These are phyloP conservation scores for Buphagus erythrorhynchus DNA, from an alignment of 2,797 vertebrate species.

Conservation along the genomic window DNA sequence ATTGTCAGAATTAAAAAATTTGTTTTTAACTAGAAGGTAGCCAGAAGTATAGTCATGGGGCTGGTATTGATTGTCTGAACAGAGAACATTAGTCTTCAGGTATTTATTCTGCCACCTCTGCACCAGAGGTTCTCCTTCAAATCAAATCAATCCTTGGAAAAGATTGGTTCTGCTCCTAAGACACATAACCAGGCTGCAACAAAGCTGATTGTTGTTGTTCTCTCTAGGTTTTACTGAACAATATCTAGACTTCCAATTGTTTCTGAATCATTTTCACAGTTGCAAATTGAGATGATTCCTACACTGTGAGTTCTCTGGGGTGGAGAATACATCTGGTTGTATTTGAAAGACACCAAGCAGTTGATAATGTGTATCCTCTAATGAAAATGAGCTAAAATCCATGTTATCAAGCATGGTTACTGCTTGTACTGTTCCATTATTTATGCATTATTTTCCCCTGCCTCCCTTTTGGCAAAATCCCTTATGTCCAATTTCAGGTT, in stretches of 20 bases:
- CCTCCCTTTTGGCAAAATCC: constrained; percentile 1
- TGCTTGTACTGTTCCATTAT: background rate
- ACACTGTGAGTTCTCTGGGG: background rate
- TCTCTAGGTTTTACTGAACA: constrained; percentile 29
- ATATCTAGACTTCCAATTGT: background rate
- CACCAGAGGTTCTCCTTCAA: constrained; percentile 87
- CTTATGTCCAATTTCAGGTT: background rate
- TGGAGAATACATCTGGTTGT: background rate
- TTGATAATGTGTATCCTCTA: background rate
- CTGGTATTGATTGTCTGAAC: constrained; percentile 94
- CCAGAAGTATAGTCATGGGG: constrained; percentile 93
- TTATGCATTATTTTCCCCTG: background rate
- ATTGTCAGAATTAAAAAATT: constrained; percentile 99
- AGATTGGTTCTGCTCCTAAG: constrained; percentile 86
- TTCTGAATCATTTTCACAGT: background rate
- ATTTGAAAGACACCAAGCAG: background rate
- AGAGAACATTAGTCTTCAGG: constrained; percentile 96
- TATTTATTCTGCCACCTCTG: constrained; percentile 98
- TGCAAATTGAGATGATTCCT: background rate
- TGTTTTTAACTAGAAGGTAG: constrained; percentile 97
- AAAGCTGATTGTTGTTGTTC: constrained; percentile 63
- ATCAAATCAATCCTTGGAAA: constrained; percentile 90
- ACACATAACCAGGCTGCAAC: constrained; percentile 82
- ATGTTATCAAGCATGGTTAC: background rate
- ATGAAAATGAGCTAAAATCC: background rate